phyloP scores from a whole-genome alignment of 1,140 invertebrate genomes.

The Fopius arisanus region DNA sequence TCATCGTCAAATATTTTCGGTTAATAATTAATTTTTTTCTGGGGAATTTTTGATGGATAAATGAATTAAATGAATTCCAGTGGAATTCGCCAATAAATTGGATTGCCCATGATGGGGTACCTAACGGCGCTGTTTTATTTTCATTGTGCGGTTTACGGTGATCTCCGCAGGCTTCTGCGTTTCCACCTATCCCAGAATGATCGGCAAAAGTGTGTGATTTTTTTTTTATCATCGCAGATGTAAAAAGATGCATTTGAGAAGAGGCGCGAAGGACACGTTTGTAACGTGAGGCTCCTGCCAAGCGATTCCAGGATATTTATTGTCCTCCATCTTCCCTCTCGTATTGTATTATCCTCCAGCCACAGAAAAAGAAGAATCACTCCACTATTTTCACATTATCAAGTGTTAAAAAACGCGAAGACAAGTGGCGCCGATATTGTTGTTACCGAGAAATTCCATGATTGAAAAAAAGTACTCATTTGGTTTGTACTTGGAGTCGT shows the following conservation, averaged over 20 bases:
- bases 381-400: background rate
- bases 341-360: background rate
- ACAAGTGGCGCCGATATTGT: background rate
- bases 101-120: background rate
- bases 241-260: background rate
- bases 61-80: too few relatives aligned
- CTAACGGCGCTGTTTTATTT: background rate
- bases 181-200: background rate
- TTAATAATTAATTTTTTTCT: too few relatives aligned
- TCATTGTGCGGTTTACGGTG: background rate
- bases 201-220: background rate
- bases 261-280: background rate
- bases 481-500: background rate
- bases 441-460: background rate
- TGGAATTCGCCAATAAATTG: background rate
- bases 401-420: background rate
- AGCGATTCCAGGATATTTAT: background rate
- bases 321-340: background rate
- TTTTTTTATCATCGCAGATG: too few relatives aligned
- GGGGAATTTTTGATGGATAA: too few relatives aligned
- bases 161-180: background rate
- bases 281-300: background rate
- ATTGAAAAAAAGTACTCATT: background rate
- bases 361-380: background rate
- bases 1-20: too few relatives aligned